A percentile compares a stretch with the other conserved stretches of the same genome.
These are phyloP conservation scores for Synergus japonicus DNA, from an alignment of 2,888 invertebrate species.

Conservation along the genomic window DNA sequence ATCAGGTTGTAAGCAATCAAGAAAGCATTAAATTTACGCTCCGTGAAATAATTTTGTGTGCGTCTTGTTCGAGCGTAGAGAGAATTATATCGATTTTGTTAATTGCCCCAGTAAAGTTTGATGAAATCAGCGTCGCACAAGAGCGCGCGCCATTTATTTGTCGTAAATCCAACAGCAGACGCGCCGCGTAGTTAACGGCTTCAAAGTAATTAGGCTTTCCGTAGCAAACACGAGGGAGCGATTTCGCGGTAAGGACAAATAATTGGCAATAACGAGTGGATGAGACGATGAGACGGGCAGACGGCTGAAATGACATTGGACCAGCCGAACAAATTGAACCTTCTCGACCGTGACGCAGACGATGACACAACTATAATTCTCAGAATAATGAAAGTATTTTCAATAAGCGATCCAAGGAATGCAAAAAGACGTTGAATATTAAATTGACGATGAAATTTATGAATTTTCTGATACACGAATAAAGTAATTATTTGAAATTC, in stretches of 20 bases:
- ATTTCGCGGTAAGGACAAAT: constrained; percentile 60
- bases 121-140: constrained; percentile 47
- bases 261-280: constrained; percentile 63
- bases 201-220: constrained; percentile 58
- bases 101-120: constrained; percentile 44
- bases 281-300: constrained; percentile 46
- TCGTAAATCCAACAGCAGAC: constrained; percentile 48
- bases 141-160: constrained; percentile 46
- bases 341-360: constrained; percentile 44
- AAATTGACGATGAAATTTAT: neutral
- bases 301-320: constrained; percentile 28
- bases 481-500: neutral
- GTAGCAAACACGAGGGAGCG: constrained; percentile 50
- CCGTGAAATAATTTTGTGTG: constrained; percentile 3
- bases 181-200: constrained; percentile 37
- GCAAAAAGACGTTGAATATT: neutral
- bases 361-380: neutral
- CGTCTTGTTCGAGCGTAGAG: neutral
- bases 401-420: neutral
- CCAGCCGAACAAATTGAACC: constrained; percentile 57
- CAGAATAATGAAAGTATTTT: neutral
- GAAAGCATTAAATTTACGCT: constrained; percentile 14
- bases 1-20: constrained; percentile 34
- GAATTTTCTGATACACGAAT: neutral
- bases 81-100: constrained; percentile 33